Percentiles rank a stretch among this genome's conserved stretches.
Evolutionary conservation across 2,113 vertebrate species (phyloP).

Genomic region (Bos indicus): DNA sequence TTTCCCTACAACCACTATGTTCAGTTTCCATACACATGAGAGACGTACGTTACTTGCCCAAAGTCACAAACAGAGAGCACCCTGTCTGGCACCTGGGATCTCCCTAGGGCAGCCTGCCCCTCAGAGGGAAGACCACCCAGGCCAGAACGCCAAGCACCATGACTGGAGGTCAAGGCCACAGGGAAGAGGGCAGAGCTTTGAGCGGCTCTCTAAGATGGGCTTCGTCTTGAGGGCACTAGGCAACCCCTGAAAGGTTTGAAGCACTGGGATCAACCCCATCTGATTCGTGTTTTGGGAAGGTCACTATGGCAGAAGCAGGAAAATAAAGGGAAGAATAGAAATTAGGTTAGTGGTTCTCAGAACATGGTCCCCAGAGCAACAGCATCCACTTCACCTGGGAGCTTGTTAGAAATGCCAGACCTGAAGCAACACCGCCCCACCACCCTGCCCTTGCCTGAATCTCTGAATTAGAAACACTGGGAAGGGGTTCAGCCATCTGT

Average conservation of each 20-base stretch:
- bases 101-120: no score
- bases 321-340: neutral
- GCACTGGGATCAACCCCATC: neutral
- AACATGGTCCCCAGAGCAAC: neutral
- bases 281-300: neutral
- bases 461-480: neutral
- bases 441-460: fast-evolving
- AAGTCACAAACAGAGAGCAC: neutral
- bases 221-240: neutral
- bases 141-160: neutral
- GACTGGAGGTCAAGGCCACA: neutral
- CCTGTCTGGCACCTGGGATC: fast-evolving
- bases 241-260: neutral
- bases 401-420: neutral
- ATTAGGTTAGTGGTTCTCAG: neutral
- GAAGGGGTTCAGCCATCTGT: neutral
- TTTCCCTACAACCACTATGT: neutral
- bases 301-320: neutral
- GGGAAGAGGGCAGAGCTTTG: neutral
- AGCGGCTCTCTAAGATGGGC: neutral
- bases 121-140: neutral
- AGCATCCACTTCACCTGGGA: neutral
- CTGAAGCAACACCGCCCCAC: fast-evolving
- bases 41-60: neutral
- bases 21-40: neutral